Base-by-base conservation (phyloP, 2,797 vertebrate species). In the Sorex maritimensis region DNA sequence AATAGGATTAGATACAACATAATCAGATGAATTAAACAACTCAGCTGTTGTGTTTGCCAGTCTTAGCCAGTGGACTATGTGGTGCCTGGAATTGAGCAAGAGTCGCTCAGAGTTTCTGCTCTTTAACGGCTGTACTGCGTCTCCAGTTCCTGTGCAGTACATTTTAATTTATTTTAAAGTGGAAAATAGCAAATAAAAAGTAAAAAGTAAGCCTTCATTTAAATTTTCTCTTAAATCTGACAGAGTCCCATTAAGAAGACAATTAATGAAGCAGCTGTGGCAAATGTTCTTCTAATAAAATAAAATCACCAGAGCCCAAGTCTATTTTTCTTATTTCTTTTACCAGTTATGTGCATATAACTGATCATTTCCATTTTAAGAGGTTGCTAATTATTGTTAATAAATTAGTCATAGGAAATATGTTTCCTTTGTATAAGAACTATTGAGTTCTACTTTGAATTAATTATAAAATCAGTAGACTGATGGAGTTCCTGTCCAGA, bases 141-240 rank as follows among this genome's bases (percentile, higher is more conserved):
- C 58, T 61, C 58, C 38, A 30, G 28, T 30, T 52, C 1, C 2
- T 30, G 61, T 6, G 11, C 6, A 23, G 34, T 74, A 65, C 6
- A 46, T 71, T 75, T 79, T 46, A 90, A 30, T 41, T 30, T 46
- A 68, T 74, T 77, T 90, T 79, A 80, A 75, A 79, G 82, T 58
- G 14, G 41, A 67, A 84, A 74, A 90, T 10, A 11, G 41, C 15
- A 28, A 44, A 83, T 26, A 90, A 90, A 81, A 72, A 24, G 41
- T 55, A 88, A 80, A 86, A 41, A 26, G 41, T 15, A 65, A 75
- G 69, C 34, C 5, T 63, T 71, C 61, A 46, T 28, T 75, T 79
- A 38, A 75, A 46, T 90, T 77, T 84, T 63, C 67, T 87, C 61
- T 44, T 69, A 65, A 24, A 69, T 41, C 24, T 30, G n/a, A 58